These are phyloP conservation scores for Troides oblongomaculatus DNA, from an alignment of 2,888 invertebrate genomes.

Conservation along the genomic window DNA sequence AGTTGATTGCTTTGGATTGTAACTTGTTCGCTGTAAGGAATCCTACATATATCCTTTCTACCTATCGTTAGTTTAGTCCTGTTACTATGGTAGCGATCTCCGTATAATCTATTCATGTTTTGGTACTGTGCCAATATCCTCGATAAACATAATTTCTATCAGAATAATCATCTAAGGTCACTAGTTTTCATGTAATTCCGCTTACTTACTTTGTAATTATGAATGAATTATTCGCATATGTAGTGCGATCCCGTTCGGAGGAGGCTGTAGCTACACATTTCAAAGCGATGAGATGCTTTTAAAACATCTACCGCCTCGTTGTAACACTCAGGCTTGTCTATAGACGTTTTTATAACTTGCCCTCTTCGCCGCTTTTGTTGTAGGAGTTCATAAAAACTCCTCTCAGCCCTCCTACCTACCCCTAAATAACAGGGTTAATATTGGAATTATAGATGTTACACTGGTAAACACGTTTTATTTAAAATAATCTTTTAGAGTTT, in stretches of 20 bases:
- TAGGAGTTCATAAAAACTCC: no score
- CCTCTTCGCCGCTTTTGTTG: no score
- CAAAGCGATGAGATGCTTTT: no score
- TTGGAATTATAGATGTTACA: background rate
- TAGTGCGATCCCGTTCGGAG: background rate
- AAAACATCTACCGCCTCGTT: background rate
- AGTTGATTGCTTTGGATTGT: background rate
- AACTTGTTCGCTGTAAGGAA: background rate
- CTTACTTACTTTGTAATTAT: background rate
- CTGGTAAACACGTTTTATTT: background rate
- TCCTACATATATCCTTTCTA: background rate
- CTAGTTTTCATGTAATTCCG: background rate
- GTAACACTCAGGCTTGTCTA: background rate
- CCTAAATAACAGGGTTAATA: no score
- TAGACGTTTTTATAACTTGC: background rate
- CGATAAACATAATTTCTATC: constrained; percentile 5
- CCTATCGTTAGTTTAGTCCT: constrained; percentile 12
- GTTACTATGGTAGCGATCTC: constrained; percentile 13
- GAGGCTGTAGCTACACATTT: background rate
- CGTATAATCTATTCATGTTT: constrained; percentile 12
- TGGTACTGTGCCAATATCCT: constrained; percentile 15
- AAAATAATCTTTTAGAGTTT: background rate
- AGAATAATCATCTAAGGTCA: background rate
- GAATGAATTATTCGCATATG: background rate
- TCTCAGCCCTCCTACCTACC: no score